A percentile compares a stretch with the other conserved stretches of the same genome.
Evolutionary conservation across 2,797 vertebrate genomes (phyloP).

Genomic region (Sebastes minor): DNA sequence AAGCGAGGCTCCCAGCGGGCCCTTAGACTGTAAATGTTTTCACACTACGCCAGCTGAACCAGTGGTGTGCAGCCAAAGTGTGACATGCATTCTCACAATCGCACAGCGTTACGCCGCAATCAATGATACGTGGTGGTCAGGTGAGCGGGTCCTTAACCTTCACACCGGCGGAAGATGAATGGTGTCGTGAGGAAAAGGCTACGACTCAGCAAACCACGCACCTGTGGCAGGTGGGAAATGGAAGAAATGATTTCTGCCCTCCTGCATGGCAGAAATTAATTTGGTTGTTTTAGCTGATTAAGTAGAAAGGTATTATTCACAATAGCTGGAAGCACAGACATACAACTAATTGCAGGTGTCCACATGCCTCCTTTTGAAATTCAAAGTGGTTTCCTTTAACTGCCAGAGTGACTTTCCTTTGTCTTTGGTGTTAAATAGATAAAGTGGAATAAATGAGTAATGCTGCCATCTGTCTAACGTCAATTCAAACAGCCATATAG

Average conservation of each 20-base stretch:
- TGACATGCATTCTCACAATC: constrained; percentile 49
- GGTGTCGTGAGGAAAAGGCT: constrained; percentile 14
- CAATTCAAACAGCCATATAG: constrained; percentile 36
- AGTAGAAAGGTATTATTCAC: background rate
- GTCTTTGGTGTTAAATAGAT: constrained; percentile 69
- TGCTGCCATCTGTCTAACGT: constrained; percentile 68
- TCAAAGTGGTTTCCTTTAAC: constrained; percentile 29
- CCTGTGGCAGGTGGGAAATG: constrained; percentile 23
- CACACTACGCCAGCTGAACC: constrained; percentile 22
- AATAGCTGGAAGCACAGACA: background rate
- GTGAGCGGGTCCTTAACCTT: constrained; percentile 68
- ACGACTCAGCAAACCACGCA: constrained; percentile 33
- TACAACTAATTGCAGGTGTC: constrained; percentile 6
- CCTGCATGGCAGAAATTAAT: constrained; percentile 26
- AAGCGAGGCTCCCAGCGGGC: constrained; percentile 30
- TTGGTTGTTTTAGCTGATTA: constrained; percentile 22
- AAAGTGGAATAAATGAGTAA: constrained; percentile 52
- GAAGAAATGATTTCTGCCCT: background rate
- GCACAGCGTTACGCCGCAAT: constrained; percentile 30
- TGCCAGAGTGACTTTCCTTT: constrained; percentile 63
- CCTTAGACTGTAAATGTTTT: constrained; percentile 61
- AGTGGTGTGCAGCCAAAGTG: constrained; percentile 27
- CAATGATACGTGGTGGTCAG: constrained; percentile 65
- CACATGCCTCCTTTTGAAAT: constrained; percentile 18
- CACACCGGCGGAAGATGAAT: constrained; percentile 62